phyloP scores from a whole-genome alignment of 2,113 vertebrate genomes.

The Zingel zingel region DNA sequence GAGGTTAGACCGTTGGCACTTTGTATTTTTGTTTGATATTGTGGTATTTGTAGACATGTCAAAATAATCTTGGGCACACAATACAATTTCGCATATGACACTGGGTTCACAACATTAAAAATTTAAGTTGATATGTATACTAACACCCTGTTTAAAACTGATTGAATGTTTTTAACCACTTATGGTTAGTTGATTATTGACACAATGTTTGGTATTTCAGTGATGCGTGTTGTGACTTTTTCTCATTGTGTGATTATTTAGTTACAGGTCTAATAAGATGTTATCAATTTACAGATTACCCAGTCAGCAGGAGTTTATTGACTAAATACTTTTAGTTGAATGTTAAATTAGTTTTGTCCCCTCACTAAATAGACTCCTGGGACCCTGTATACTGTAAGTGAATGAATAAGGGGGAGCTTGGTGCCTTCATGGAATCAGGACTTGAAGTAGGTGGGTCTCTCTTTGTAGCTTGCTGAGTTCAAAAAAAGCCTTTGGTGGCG shows the following conservation, averaged over 20 bases:
- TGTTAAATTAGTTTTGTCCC: constrained; percentile 44
- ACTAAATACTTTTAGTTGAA: constrained; percentile 16
- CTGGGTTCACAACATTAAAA: background rate
- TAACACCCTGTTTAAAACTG: background rate
- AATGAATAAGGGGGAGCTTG: constrained; percentile 50
- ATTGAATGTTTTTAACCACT: background rate
- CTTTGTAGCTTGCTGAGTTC: constrained; percentile 83
- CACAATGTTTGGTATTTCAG: background rate
- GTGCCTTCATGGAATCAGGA: constrained; percentile 54
- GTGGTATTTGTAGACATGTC: background rate
- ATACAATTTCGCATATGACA: background rate
- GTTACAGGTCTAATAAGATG: background rate
- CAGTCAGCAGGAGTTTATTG: background rate
- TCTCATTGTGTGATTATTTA: background rate
- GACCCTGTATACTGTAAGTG: constrained; percentile 24
- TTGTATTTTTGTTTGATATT: background rate
- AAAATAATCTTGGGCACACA: background rate
- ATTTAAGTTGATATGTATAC: background rate
- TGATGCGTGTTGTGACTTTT: background rate
- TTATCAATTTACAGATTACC: constrained; percentile 19
- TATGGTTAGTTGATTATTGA: background rate
- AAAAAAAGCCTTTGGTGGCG: constrained; percentile 76
- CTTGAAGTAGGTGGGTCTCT: constrained; percentile 41
- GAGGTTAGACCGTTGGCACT: constrained; percentile 2
- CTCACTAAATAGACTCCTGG: constrained; percentile 44